phyloP scores from a whole-genome alignment of 2,888 invertebrate genomes.

The Clanis bilineata region DNA sequence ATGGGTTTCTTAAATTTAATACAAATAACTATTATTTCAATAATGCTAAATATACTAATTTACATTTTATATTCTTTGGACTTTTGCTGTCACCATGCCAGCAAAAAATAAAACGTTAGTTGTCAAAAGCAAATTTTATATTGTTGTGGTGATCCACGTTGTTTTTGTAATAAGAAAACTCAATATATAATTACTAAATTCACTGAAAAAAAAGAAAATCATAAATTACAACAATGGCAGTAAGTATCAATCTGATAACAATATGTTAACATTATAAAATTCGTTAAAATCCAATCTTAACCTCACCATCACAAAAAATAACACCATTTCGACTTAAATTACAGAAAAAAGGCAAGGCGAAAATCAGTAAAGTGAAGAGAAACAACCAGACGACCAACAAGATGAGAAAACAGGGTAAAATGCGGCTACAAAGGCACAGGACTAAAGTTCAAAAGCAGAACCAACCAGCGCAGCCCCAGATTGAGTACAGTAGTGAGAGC shows the following conservation, averaged over 20 bases:
- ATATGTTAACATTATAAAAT: neutral
- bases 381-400: conserved; percentile 83
- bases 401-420: conserved; percentile 78
- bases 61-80: no score
- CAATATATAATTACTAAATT: neutral
- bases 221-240: conserved; percentile 53
- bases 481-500: conserved; percentile 70
- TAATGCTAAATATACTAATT: no score
- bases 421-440: conserved; percentile 72
- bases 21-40: no score
- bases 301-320: conserved; percentile 15
- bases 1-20: no score
- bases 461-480: conserved; percentile 49
- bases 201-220: neutral
- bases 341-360: conserved; percentile 78
- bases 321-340: conserved; percentile 28
- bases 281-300: conserved; percentile 11
- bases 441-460: conserved; percentile 62
- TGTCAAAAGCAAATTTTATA: no score
- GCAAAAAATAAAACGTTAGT: no score
- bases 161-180: conserved; percentile 32
- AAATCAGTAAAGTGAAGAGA: conserved; percentile 80
- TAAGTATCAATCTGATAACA: conserved; percentile 40
- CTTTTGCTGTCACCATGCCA: no score
- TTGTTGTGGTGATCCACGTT: conserved; percentile 39